phyloP scores from a whole-genome alignment of 92 coral and sea anemone genomes.

The Paragorgia papillata region DNA sequence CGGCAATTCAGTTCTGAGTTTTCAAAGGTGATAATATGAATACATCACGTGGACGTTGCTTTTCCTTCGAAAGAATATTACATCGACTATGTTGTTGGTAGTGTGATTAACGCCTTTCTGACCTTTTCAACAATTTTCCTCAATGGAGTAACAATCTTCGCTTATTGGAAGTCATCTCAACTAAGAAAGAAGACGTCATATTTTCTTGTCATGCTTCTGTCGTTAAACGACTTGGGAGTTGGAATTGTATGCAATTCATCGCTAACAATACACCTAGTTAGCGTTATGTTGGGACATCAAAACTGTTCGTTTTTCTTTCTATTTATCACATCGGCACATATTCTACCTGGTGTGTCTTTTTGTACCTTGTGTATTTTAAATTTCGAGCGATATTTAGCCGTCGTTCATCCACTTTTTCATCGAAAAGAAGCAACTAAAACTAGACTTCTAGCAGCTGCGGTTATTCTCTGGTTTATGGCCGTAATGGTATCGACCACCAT shows the following conservation, averaged over 20 bases:
- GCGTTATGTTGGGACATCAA: background rate
- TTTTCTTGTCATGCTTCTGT: slow-evolving; percentile 23
- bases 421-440: background rate
- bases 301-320: background rate
- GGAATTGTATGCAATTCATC: background rate
- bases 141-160: background rate
- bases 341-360: slow-evolving; percentile 2
- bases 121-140: background rate
- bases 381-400: slow-evolving; percentile 9
- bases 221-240: background rate
- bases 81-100: background rate
- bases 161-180: slow-evolving; percentile 18
- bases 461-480: background rate
- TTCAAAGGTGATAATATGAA: background rate
- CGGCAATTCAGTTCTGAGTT: no score
- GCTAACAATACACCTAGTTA: background rate
- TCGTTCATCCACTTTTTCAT: slow-evolving; percentile 5
- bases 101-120: background rate
- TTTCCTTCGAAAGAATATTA: slow-evolving; percentile 1
- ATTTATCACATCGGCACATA: no score
- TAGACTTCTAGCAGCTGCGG: background rate
- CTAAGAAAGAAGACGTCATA: slow-evolving; percentile 4
- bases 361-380: background rate
- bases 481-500: no score
- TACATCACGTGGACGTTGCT: no score